Evolutionary conservation across 2,113 vertebrate species (phyloP).

Genomic region (Opisthocomus hoazin): DNA sequence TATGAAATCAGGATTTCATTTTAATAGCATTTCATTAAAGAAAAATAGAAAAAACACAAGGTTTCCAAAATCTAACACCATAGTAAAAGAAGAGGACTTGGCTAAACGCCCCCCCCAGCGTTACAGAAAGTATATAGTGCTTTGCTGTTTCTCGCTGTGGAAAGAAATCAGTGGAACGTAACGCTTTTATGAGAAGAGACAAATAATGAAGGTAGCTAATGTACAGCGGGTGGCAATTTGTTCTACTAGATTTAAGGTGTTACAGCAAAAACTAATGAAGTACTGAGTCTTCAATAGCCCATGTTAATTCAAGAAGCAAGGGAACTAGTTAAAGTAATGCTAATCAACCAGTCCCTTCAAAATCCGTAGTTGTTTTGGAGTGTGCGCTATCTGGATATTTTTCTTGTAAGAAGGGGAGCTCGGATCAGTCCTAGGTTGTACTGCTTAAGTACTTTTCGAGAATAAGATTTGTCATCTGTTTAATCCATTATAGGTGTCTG

Average conservation of each 20-base stretch:
- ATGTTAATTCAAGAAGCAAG: background rate
- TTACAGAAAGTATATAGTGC: background rate
- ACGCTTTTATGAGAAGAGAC: background rate
- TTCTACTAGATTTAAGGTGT: background rate
- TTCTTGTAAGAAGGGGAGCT: background rate
- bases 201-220: background rate
- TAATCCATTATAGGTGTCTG: background rate
- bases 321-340: background rate
- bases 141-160: background rate
- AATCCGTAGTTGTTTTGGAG: background rate
- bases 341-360: background rate
- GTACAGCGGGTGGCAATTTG: background rate
- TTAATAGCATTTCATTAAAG: background rate
- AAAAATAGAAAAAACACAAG: background rate
- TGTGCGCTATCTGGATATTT: background rate
- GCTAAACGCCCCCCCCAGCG: rapidly evolving
- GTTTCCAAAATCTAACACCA: background rate
- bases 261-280: background rate
- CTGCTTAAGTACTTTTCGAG: background rate
- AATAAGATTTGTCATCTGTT: background rate
- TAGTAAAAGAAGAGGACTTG: background rate
- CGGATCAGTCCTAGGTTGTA: background rate
- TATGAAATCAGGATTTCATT: background rate
- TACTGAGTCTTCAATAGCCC: background rate
- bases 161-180: background rate